These are phyloP conservation scores for Sterna hirundo DNA, from an alignment of 2,113 vertebrate genomes.

Conservation along the genomic window DNA sequence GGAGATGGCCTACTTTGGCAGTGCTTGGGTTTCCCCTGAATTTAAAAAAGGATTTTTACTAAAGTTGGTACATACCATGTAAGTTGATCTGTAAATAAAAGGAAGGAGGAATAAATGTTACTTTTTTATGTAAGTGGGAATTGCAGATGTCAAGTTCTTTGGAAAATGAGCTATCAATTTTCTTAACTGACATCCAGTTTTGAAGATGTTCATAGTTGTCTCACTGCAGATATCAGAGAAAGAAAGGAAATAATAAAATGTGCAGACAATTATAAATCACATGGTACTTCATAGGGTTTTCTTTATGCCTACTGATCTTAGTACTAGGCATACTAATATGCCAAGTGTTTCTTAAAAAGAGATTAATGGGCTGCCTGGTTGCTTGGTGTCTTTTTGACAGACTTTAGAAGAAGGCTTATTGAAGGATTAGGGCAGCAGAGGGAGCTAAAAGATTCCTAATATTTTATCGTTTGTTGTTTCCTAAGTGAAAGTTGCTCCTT, in stretches of 20 bases:
- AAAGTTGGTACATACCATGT: fast-evolving
- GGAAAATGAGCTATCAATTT: background rate
- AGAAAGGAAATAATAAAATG: background rate
- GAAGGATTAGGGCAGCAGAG: conserved; percentile 65
- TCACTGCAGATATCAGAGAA: background rate
- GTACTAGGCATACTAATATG: background rate
- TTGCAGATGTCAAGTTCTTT: background rate
- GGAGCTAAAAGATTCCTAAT: conserved; percentile 69
- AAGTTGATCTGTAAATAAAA: background rate
- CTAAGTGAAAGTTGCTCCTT: background rate
- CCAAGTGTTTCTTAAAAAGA: background rate
- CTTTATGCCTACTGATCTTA: background rate
- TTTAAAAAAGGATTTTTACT: background rate
- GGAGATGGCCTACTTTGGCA: background rate
- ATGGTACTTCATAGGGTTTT: background rate
- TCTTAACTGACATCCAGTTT: background rate
- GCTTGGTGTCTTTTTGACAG: background rate
- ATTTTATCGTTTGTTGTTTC: conserved; percentile 38
- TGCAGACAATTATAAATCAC: background rate
- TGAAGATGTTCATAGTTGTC: background rate
- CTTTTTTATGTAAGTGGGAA: background rate
- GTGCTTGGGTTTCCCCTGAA: background rate
- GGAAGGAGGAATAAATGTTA: background rate
- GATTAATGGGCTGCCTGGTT: background rate
- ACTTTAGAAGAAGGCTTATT: background rate